Evolutionary conservation across 2,888 invertebrate species (phyloP).

Genomic region (Lysandra bellargus): DNA sequence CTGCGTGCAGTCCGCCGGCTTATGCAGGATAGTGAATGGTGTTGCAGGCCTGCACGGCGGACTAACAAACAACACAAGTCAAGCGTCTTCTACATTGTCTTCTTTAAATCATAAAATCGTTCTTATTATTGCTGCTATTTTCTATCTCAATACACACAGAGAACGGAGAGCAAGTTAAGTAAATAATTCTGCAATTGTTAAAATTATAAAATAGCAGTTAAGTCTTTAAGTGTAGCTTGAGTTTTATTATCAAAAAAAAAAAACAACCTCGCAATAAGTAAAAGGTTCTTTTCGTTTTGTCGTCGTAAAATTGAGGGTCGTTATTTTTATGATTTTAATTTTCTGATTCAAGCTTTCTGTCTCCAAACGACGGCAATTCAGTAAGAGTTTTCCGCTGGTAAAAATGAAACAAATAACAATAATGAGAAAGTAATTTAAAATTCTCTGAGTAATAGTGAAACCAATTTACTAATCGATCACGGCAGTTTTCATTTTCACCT

Average conservation of each 20-base stretch:
- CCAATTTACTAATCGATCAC: background rate
- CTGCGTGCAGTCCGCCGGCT: too few relatives aligned
- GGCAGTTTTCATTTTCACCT: too few relatives aligned
- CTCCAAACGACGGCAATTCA: background rate
- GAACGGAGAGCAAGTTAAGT: background rate
- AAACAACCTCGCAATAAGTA: background rate
- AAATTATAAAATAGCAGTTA: background rate
- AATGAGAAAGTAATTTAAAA: background rate
- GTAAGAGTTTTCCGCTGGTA: background rate
- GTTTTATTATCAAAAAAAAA: background rate
- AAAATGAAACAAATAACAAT: background rate
- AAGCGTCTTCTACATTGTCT: too few relatives aligned
- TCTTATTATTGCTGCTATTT: background rate
- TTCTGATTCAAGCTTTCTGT: background rate
- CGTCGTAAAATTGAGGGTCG: background rate
- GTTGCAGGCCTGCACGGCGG: too few relatives aligned
- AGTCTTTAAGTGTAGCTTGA: background rate
- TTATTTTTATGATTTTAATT: background rate
- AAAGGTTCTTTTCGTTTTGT: background rate
- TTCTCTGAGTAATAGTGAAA: too few relatives aligned
- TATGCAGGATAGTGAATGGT: too few relatives aligned
- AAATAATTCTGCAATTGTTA: background rate
- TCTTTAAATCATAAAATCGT: background rate
- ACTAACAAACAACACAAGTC: too few relatives aligned
- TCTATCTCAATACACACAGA: background rate